phyloP scores from a whole-genome alignment of 2,888 invertebrate species.

The Leptinotarsa tumamoca region DNA sequence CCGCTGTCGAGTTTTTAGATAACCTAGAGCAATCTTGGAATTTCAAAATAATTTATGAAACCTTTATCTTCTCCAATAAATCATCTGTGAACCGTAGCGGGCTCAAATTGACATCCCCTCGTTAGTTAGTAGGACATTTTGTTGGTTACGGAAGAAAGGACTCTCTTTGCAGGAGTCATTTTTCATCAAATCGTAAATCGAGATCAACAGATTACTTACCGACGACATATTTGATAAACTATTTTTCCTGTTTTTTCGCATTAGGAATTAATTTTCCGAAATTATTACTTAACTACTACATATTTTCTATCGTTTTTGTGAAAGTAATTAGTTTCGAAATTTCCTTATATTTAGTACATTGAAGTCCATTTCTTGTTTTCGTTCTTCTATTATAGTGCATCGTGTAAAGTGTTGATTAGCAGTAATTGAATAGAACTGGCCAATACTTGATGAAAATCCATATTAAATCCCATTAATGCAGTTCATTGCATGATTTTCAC shows the following conservation, averaged over 20 bases:
- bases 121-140: conserved; percentile 1
- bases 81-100: neutral
- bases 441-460: too few species aligned
- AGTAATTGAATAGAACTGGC: too few species aligned
- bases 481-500: too few species aligned
- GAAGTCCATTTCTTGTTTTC: too few species aligned
- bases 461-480: too few species aligned
- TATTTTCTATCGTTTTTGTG: too few species aligned
- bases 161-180: conserved; percentile 1
- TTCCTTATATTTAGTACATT: too few species aligned
- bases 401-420: too few species aligned
- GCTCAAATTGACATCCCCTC: conserved; percentile 8
- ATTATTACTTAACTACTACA: too few species aligned
- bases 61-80: conserved; percentile 5
- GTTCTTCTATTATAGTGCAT: too few species aligned
- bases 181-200: conserved; percentile 7
- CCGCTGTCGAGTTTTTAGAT: conserved; percentile 4
- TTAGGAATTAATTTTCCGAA: too few species aligned
- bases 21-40: conserved; percentile 7
- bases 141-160: neutral
- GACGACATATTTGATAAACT: neutral
- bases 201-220: conserved; percentile 11
- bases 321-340: too few species aligned
- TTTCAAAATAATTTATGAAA: conserved; percentile 20
- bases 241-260: neutral